A percentile compares a stretch with the other conserved stretches of the same genome.
Evolutionary conservation across 2,113 vertebrate species (phyloP).

Genomic region (Gallinago undulata): DNA sequence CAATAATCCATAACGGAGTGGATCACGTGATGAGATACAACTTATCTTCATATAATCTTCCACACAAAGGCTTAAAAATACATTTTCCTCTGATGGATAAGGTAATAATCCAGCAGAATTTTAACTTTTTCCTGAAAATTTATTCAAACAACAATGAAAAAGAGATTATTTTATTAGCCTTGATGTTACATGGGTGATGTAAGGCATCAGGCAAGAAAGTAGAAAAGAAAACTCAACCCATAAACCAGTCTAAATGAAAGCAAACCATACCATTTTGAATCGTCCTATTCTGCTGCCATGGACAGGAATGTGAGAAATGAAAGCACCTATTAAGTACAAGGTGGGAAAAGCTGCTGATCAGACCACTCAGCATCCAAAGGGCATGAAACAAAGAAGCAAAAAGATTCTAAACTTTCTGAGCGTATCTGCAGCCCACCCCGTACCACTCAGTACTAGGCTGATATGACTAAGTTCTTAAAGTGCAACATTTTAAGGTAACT

Average conservation of each 20-base stretch:
- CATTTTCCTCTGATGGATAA: constrained; percentile 42
- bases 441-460: not conserved
- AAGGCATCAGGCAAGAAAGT: constrained; percentile 30
- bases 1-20: not conserved
- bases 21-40: constrained; percentile 16
- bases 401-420: not conserved
- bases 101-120: constrained; percentile 52
- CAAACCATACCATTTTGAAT: not conserved
- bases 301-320: not conserved
- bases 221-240: not conserved
- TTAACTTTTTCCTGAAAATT: constrained; percentile 28
- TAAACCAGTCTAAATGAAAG: not conserved
- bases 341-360: not conserved
- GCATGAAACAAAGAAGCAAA: not conserved
- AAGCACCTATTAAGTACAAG: not conserved
- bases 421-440: not conserved
- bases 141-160: constrained; percentile 57
- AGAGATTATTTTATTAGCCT: constrained; percentile 12
- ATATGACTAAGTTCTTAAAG: constrained; percentile 12
- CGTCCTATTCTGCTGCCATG: not conserved
- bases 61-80: constrained; percentile 38
- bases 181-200: not conserved
- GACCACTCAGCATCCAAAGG: not conserved
- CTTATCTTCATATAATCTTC: constrained; percentile 49
- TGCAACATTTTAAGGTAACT: constrained; percentile 27